Evolutionary conservation across 2,888 invertebrate species (phyloP).

Genomic region (Thyatira batis): DNA sequence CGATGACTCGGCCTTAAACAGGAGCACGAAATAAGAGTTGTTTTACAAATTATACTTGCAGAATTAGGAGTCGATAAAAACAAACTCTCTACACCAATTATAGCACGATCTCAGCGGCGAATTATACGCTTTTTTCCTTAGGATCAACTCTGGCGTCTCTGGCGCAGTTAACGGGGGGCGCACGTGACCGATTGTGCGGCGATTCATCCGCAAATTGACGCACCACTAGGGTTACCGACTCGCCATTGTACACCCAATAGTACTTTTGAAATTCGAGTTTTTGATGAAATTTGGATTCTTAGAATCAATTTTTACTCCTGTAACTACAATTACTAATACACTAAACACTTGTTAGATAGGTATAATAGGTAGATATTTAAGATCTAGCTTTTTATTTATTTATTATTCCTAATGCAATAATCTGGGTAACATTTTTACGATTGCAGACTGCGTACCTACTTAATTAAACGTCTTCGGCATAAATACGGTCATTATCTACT

Average conservation of each 20-base stretch:
- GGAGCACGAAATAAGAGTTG: slow-evolving; percentile 23
- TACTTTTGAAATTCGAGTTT: not conserved
- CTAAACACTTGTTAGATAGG: not conserved
- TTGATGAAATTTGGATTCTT: not conserved
- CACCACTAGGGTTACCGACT: slow-evolving; percentile 19
- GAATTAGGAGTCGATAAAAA: slow-evolving; percentile 27
- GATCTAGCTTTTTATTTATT: not conserved
- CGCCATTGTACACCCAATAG: not conserved
- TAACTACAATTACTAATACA: not conserved
- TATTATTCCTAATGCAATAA: too few relatives aligned
- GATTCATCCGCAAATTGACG: slow-evolving; percentile 54
- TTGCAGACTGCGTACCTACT: not conserved
- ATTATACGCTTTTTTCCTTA: slow-evolving; percentile 33
- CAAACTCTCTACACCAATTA: slow-evolving; percentile 28
- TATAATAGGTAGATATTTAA: not conserved
- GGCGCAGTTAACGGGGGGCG: slow-evolving; percentile 34
- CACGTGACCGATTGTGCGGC: slow-evolving; percentile 56
- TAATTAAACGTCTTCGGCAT: not conserved
- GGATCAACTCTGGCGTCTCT: slow-evolving; percentile 32
- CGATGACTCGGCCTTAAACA: slow-evolving; percentile 20
- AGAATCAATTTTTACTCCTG: not conserved
- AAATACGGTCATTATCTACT: not conserved
- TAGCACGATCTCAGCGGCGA: slow-evolving; percentile 25
- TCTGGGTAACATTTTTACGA: not conserved
- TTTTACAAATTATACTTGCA: slow-evolving; percentile 26